Evolutionary conservation across 2,113 vertebrate species (phyloP).

Genomic region (Pluvianellus socialis): DNA sequence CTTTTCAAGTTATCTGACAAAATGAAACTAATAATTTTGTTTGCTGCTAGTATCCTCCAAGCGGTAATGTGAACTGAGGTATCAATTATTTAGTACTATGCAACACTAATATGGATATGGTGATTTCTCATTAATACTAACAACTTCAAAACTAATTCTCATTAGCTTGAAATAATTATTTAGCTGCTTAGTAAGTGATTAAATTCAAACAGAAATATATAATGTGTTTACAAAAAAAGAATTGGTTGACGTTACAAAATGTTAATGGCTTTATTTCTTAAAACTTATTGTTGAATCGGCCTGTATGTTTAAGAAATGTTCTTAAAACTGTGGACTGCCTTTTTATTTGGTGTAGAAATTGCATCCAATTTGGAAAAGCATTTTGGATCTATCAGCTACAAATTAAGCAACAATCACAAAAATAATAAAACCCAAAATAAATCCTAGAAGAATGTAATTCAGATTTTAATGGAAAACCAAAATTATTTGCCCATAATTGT

Average conservation of each 20-base stretch:
- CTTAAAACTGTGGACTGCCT: neutral
- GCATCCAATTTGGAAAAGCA: neutral
- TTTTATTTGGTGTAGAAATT: conserved; percentile 19
- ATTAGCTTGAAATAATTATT: conserved; percentile 75
- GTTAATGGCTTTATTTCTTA: conserved; percentile 64
- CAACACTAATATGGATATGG: conserved; percentile 58
- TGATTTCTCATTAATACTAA: conserved; percentile 72
- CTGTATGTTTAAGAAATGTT: conserved; percentile 19
- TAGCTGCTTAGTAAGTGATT: conserved; percentile 72
- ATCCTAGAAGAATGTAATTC: neutral
- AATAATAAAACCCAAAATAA: conserved; percentile 11
- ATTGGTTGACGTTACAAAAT: conserved; percentile 54
- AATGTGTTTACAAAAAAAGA: conserved; percentile 59
- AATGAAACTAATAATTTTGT: conserved; percentile 65
- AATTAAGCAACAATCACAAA: conserved; percentile 32
- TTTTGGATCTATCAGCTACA: neutral
- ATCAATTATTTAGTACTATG: conserved; percentile 69
- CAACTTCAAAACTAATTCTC: conserved; percentile 70
- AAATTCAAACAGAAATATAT: conserved; percentile 60
- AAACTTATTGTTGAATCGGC: conserved; percentile 19
- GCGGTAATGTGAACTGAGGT: conserved; percentile 43
- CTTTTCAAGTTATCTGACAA: conserved; percentile 51
- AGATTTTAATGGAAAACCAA: conserved; percentile 22
- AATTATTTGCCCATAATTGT: conserved; percentile 20
- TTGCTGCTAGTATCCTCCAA: conserved; percentile 36